phyloP scores from a whole-genome alignment of 2,888 invertebrate genomes.

The Miltochrista miniata region DNA sequence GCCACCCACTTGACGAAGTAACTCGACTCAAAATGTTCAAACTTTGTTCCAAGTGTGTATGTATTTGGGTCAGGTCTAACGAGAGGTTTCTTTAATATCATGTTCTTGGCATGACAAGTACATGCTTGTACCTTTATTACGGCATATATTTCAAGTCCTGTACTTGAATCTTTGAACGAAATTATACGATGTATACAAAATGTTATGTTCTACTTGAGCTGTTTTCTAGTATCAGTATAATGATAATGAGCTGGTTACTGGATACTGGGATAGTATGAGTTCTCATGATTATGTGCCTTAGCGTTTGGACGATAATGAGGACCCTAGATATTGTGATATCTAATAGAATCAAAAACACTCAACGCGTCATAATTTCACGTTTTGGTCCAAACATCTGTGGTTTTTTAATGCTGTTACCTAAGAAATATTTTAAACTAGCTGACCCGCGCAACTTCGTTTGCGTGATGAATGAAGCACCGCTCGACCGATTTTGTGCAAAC shows the following conservation, averaged over 20 bases:
- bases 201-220: background rate
- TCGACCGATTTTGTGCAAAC: too few relatives aligned
- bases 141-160: conserved; percentile 13
- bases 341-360: too few relatives aligned
- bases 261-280: too few relatives aligned
- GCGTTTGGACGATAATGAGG: too few relatives aligned
- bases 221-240: background rate
- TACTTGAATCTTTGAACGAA: conserved; percentile 4
- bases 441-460: too few relatives aligned
- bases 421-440: too few relatives aligned
- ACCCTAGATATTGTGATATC: too few relatives aligned
- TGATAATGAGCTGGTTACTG: background rate
- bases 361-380: too few relatives aligned
- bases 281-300: too few relatives aligned
- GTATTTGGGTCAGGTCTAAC: conserved; percentile 26
- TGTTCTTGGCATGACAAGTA: conserved; percentile 26
- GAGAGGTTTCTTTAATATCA: conserved; percentile 33
- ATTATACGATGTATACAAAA: background rate
- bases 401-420: too few relatives aligned
- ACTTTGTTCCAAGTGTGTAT: conserved; percentile 29
- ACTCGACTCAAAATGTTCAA: conserved; percentile 27
- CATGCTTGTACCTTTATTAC: conserved; percentile 12
- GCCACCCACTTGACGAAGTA: conserved; percentile 17
- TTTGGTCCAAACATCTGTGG: too few relatives aligned
- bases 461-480: too few relatives aligned